Conservation (phyloP, 2,113 vertebrate genomes). For the Sakesphorus luctuosus region DNA sequence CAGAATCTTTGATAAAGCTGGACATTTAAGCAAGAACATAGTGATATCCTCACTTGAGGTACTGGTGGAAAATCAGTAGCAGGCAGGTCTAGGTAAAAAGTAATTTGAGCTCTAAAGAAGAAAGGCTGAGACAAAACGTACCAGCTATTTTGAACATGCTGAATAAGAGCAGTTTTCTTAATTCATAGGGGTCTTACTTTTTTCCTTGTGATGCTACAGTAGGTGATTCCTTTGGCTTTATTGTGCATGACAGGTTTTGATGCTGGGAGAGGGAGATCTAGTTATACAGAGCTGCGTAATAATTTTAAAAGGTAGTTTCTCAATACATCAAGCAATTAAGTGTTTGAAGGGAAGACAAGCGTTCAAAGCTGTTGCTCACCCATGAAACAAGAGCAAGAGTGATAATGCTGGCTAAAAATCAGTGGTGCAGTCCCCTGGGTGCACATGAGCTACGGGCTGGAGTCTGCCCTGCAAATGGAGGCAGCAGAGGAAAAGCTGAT, state of each 20-base stretch:
- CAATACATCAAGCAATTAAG: slow-evolving; percentile 22
- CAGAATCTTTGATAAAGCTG: background rate
- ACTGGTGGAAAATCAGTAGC: background rate
- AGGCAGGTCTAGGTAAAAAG: background rate
- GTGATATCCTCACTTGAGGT: background rate
- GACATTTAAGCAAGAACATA: background rate
- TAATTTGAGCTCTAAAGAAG: background rate
- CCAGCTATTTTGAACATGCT: background rate
- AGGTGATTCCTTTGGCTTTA: background rate
- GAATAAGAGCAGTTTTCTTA: background rate
- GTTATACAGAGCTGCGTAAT: background rate
- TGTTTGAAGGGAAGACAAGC: background rate
- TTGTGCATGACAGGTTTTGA: background rate
- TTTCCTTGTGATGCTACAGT: background rate
- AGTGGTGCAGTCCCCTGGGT: background rate
- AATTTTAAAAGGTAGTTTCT: slow-evolving; percentile 6
- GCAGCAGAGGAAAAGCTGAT: background rate
- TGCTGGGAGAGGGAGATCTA: background rate
- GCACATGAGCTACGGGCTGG: rapidly evolving
- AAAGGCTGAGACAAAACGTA: background rate
- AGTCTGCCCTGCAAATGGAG: background rate
- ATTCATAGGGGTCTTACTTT: background rate
- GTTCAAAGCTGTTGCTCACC: background rate
- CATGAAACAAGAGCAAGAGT: background rate
- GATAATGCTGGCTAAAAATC: background rate